Percentiles rank a stretch among this genome's conserved stretches.
These are phyloP conservation scores for Gambusia affinis DNA, from an alignment of 2,113 vertebrate genomes.

Conservation along the genomic window DNA sequence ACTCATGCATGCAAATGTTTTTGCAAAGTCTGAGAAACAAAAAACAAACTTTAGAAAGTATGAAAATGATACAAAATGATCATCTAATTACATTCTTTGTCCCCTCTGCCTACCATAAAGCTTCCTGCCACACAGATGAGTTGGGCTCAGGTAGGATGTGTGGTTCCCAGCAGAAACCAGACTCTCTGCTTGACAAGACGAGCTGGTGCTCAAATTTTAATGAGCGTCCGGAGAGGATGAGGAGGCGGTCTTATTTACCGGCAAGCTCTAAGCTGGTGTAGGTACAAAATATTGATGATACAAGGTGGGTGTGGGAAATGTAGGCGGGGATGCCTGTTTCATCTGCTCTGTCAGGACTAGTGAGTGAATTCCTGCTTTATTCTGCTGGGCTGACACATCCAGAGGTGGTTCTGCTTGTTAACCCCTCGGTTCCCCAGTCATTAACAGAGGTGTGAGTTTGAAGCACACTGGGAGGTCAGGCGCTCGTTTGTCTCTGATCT, in stretches of 20 bases:
- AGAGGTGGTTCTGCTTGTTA: conserved; percentile 9
- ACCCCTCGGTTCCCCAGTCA: neutral
- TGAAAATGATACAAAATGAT: neutral
- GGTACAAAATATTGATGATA: conserved; percentile 50
- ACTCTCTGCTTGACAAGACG: conserved; percentile 40
- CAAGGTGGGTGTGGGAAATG: conserved; percentile 30
- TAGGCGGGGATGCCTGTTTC: conserved; percentile 12
- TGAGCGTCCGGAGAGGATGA: conserved; percentile 69
- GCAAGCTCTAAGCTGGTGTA: conserved; percentile 35
- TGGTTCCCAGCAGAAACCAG: conserved; percentile 38
- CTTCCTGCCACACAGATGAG: conserved; percentile 28
- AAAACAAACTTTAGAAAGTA: neutral
- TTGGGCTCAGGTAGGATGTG: conserved; percentile 38
- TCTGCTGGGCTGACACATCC: conserved; percentile 8
- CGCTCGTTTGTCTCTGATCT: too few relatives aligned
- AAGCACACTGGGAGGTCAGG: too few relatives aligned
- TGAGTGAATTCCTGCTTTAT: neutral
- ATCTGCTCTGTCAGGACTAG: neutral
- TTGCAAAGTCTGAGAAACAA: too few relatives aligned
- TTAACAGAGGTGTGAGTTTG: too few relatives aligned
- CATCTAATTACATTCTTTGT: too few relatives aligned
- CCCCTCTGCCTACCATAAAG: conserved; percentile 10
- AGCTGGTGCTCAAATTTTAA: conserved; percentile 63
- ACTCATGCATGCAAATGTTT: too few relatives aligned
- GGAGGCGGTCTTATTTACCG: conserved; percentile 55